phyloP scores from a whole-genome alignment of 1,140 invertebrate species.

The Nasonia longicornis region DNA sequence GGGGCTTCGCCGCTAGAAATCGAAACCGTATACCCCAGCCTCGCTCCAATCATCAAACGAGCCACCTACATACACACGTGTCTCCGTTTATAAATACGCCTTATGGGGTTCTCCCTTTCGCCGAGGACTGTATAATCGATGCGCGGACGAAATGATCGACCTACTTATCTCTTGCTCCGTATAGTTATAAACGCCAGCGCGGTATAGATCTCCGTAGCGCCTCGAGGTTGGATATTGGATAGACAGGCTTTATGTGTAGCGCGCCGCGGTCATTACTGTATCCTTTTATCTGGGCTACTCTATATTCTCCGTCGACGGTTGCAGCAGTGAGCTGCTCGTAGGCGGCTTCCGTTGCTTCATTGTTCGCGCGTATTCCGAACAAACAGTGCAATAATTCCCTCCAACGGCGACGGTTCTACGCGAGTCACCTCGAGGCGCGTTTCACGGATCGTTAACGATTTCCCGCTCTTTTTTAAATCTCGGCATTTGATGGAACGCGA shows the following conservation, averaged over 20 bases:
- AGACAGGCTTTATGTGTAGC: not conserved
- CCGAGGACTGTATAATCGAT: slow-evolving; percentile 24
- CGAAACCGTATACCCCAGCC: not conserved
- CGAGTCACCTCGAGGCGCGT: not conserved
- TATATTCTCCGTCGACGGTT: not conserved
- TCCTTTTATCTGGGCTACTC: not conserved
- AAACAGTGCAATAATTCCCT: not conserved
- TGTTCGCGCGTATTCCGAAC: not conserved
- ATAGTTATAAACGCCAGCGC: not conserved
- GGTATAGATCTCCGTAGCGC: not conserved
- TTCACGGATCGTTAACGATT: slow-evolving; percentile 21
- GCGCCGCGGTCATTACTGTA: not conserved
- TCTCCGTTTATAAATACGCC: not conserved
- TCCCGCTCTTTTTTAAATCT: not conserved
- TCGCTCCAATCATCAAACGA: not conserved
- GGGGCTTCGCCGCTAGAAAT: not conserved
- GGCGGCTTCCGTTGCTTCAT: not conserved
- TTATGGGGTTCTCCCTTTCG: slow-evolving; percentile 30
- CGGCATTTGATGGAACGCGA: slow-evolving; percentile 38
- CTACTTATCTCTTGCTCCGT: slow-evolving; percentile 25
- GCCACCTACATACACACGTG: not conserved
- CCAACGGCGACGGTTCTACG: no score
- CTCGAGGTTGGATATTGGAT: not conserved
- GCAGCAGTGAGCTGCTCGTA: no score
- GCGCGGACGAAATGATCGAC: slow-evolving; percentile 49